phyloP scores from a whole-genome alignment of 2,113 vertebrate genomes.

The Alectura lathami region DNA sequence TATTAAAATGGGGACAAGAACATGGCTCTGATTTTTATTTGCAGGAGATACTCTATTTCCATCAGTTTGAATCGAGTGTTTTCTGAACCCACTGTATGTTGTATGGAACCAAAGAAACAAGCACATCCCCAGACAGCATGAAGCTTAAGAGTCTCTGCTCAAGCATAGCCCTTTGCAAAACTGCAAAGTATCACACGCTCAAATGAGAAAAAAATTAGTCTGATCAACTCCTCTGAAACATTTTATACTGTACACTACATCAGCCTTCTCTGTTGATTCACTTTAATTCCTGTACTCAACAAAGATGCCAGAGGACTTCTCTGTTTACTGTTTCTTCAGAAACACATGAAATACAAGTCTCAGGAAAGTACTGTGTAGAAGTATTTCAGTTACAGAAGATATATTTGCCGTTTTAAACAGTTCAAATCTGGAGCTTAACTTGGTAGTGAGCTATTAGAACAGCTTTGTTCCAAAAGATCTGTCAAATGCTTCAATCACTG shows the following conservation, averaged over 20 bases:
- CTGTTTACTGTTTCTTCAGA: neutral
- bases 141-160: neutral
- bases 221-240: neutral
- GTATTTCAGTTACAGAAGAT: neutral
- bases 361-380: neutral
- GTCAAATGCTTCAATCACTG: neutral
- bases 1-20: neutral
- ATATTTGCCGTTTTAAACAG: neutral
- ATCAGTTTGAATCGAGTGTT: neutral
- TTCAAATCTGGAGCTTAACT: neutral
- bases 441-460: neutral
- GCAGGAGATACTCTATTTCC: neutral
- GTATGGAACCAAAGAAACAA: neutral
- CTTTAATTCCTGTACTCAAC: neutral
- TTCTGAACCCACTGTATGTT: neutral
- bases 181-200: neutral
- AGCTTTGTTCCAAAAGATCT: neutral
- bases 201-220: neutral
- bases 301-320: neutral
- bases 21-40: neutral
- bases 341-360: neutral
- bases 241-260: neutral
- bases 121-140: no score
- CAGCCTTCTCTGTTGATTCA: neutral
- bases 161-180: accelerated